Evolutionary conservation across 2,113 vertebrate genomes (phyloP).

Genomic region (Epinephelus cyanopodus): DNA sequence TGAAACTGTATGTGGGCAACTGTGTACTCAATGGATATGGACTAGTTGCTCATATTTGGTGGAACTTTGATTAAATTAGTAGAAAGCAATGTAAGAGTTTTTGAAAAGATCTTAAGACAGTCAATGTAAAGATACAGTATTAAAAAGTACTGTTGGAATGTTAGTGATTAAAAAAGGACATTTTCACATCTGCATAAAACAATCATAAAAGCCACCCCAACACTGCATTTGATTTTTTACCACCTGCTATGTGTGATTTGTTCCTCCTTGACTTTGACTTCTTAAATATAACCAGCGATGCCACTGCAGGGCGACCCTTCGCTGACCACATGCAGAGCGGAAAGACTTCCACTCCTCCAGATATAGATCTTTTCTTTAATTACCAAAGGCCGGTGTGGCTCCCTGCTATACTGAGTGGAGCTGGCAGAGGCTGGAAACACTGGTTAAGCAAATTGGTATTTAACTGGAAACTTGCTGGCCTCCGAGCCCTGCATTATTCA

Average conservation of each 20-base stretch:
- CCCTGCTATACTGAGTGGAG: slow-evolving; percentile 71
- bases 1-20: too few relatives aligned
- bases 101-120: not conserved
- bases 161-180: not conserved
- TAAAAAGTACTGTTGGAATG: not conserved
- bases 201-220: not conserved
- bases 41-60: not conserved
- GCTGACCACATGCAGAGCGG: not conserved
- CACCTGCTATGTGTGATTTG: slow-evolving; percentile 1
- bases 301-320: not conserved
- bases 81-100: not conserved
- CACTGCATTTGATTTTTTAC: not conserved
- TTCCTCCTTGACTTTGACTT: not conserved
- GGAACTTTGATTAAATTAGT: not conserved
- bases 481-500: slow-evolving; percentile 86
- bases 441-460: slow-evolving; percentile 90
- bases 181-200: not conserved
- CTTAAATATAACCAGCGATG: not conserved
- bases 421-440: slow-evolving; percentile 84
- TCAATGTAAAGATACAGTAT: not conserved
- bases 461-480: slow-evolving; percentile 87
- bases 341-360: not conserved
- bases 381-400: slow-evolving; percentile 60
- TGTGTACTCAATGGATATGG: too few relatives aligned
- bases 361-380: slow-evolving; percentile 59